Evolutionary conservation across 2,888 invertebrate genomes (phyloP), one percentile per base, ranked within the genome.

Genomic region (Erpobdella octoculata): DNA sequence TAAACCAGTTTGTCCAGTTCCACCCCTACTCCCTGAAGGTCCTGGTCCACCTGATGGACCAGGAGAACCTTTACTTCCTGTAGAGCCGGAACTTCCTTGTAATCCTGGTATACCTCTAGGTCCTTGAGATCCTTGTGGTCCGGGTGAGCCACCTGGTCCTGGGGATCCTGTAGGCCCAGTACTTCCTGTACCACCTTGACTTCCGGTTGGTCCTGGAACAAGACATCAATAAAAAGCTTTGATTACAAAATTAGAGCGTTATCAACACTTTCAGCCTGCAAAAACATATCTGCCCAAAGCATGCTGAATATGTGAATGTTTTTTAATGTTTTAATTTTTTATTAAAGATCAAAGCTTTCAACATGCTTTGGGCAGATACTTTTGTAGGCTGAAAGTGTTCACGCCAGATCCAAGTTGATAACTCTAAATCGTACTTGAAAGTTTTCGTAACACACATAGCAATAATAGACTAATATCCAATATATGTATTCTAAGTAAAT

Each of bases 1-100:
- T 61, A 68, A 59, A 37, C 72, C 72, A 28, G 69, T 62, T 15
- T 58, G 38, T 61, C 72, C 72, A n/a, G 69, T 18, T 35, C 12
- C 36, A 36, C 73, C 73, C 53, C 37, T 33, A 75, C 78, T 76
- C 75, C 79, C 80, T 25, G 75, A 36, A 3, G 77, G 66, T 59
- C 81, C 81, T 18, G 75, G 62, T 6, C 77, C 5, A 65, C 80
- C 81, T 79, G 79, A 71, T 62, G 64, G 69, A 15, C 73, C 74
- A 37, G 59, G 46, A 33, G 53, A 61, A 36, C 73, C 74, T 28
- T 53, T 25, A 35, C 33, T 58, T 41, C 74, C 74, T 68, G 69
- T 21, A 31, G 69, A 68, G n/a, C 74, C 74, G 12, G 46, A 18
- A 62, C 70, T 36, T 66, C 74, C 74, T 21, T 66, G 67, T 5